Conservation (phyloP, 2,113 vertebrate genomes). For the Thunnus maccoyii region DNA sequence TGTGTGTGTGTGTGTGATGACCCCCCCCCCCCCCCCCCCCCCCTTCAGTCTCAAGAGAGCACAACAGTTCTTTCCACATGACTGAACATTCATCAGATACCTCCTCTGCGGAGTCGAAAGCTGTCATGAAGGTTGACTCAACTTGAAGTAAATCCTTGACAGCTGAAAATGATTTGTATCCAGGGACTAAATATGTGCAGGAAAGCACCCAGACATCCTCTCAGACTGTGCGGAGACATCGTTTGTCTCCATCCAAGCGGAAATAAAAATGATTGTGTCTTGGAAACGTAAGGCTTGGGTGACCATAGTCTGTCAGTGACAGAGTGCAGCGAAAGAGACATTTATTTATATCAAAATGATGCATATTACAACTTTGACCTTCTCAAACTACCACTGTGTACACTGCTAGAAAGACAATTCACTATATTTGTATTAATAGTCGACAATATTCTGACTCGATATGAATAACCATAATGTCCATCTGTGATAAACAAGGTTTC, state of each 20-base stretch:
- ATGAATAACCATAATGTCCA: neutral
- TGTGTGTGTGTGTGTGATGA: neutral
- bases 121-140: constrained; percentile 47
- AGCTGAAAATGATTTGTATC: constrained; percentile 21
- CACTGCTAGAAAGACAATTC: neutral
- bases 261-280: constrained; percentile 42
- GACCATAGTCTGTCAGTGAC: constrained; percentile 13
- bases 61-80: constrained; percentile 37
- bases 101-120: constrained; percentile 22
- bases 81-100: constrained; percentile 23
- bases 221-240: neutral
- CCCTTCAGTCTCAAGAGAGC: neutral
- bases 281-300: constrained; percentile 11
- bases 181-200: constrained; percentile 26
- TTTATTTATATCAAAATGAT: constrained; percentile 18
- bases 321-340: neutral
- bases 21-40: too few species aligned
- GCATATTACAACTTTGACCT: neutral
- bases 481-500: neutral
- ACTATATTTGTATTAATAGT: neutral
- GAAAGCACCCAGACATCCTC: neutral
- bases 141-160: constrained; percentile 44
- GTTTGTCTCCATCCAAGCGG: constrained; percentile 36
- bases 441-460: neutral
- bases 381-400: neutral